Evolutionary conservation across 2,797 vertebrate species (phyloP).

Genomic region (Schizothorax lantsangensis): DNA sequence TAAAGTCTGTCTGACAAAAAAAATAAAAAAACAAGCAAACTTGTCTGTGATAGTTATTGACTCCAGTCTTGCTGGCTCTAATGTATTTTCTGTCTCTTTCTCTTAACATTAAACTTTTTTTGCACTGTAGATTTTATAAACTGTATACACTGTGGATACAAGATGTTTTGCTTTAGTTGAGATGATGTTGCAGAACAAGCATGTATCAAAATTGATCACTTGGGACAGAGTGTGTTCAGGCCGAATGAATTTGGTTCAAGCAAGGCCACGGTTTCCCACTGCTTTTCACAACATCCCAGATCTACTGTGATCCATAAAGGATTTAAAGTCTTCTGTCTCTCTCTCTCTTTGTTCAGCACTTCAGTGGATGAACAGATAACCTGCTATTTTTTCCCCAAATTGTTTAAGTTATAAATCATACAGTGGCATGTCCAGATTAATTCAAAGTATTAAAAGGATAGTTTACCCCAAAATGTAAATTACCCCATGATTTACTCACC

Average conservation of each 20-base stretch:
- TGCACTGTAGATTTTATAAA: constrained; percentile 23
- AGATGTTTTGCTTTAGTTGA: constrained; percentile 25
- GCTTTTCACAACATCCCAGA: constrained; percentile 17
- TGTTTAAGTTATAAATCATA: background rate
- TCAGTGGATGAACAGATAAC: background rate
- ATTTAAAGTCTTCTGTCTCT: constrained; percentile 2
- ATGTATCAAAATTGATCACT: constrained; percentile 30
- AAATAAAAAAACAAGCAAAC: background rate
- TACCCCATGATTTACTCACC: too few relatives aligned
- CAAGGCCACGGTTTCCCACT: constrained; percentile 5
- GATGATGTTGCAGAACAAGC: constrained; percentile 38
- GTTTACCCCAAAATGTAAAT: background rate
- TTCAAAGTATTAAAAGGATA: background rate
- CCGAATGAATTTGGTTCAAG: background rate
- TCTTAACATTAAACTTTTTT: constrained; percentile 27
- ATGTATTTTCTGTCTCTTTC: constrained; percentile 3
- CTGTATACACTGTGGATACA: constrained; percentile 18
- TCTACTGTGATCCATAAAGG: constrained; percentile 3
- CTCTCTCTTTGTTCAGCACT: background rate
- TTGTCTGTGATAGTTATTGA: constrained; percentile 30
- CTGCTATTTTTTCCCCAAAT: background rate
- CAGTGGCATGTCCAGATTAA: background rate
- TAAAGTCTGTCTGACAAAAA: constrained; percentile 17
- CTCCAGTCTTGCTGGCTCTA: background rate
- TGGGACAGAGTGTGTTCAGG: constrained; percentile 27